A percentile compares a stretch with the other conserved stretches of the same genome.
These are phyloP conservation scores for Pteropus rufus DNA, from an alignment of 2,797 vertebrate genomes.

Conservation along the genomic window DNA sequence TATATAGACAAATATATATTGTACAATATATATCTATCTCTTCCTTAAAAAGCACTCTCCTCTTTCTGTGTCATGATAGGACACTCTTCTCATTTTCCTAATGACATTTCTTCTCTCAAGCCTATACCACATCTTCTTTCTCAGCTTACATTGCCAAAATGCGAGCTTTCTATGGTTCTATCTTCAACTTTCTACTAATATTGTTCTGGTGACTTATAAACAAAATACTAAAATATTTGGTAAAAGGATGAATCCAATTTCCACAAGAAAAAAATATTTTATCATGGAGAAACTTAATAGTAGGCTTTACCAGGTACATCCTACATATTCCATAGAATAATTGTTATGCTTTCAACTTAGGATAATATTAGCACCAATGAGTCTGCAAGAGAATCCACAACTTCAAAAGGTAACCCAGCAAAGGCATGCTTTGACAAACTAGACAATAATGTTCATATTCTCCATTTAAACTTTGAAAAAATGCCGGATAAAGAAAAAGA, in stretches of 20 bases:
- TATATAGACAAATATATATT: not conserved
- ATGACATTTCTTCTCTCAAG: not conserved
- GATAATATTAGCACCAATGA: not conserved
- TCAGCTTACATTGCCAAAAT: not conserved
- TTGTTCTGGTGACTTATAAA: not conserved
- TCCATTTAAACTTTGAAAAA: not conserved
- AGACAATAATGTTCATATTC: not conserved
- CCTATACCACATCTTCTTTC: not conserved
- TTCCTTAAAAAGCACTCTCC: not conserved
- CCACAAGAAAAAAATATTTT: not conserved
- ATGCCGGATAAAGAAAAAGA: conserved; percentile 25
- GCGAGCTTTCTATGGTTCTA: not conserved
- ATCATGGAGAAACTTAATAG: not conserved
- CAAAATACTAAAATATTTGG: not conserved
- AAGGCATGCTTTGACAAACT: not conserved
- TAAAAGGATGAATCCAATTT: not conserved
- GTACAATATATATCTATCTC: not conserved
- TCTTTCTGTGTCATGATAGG: not conserved
- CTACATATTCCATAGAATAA: not conserved
- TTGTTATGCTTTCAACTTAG: not conserved
- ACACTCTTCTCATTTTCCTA: not conserved
- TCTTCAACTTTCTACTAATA: not conserved
- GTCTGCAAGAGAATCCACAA: not conserved
- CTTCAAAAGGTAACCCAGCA: not conserved
- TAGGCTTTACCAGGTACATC: not conserved